Percentiles rank a stretch among this genome's conserved stretches.
Evolutionary conservation across 2,888 invertebrate species (phyloP).

Genomic region (Pandemis cinnamomeana): DNA sequence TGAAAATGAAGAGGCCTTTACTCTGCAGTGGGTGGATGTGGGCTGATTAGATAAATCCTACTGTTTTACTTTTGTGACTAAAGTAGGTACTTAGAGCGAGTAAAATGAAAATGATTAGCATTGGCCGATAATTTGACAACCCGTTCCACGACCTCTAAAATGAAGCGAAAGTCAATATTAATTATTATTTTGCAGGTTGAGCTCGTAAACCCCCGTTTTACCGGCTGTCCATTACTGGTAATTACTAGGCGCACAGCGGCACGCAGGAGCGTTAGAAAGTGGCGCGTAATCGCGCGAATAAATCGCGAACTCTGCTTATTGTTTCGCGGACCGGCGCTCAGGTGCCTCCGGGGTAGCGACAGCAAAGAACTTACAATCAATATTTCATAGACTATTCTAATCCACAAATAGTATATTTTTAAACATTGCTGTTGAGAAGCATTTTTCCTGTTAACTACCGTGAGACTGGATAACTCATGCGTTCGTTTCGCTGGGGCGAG

Average conservation of each 20-base stretch:
- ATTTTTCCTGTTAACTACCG: too few relatives aligned
- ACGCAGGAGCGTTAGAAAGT: conserved; percentile 35
- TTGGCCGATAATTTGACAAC: background rate
- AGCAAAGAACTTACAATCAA: conserved; percentile 48
- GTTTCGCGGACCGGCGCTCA: conserved; percentile 67
- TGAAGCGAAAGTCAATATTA: conserved; percentile 37
- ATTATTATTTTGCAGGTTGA: conserved; percentile 41
- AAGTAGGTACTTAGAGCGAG: too few relatives aligned
- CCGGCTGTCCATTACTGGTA: conserved; percentile 55
- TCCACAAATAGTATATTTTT: too few relatives aligned
- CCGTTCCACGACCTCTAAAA: conserved; percentile 1
- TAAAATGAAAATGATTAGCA: background rate
- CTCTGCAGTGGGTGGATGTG: too few relatives aligned
- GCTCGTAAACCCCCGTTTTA: conserved; percentile 50
- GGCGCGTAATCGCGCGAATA: conserved; percentile 50
- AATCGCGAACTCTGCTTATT: conserved; percentile 65
- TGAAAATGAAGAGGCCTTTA: too few relatives aligned
- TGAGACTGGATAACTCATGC: too few relatives aligned
- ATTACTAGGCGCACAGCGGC: conserved; percentile 47
- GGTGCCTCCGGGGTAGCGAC: conserved; percentile 69
- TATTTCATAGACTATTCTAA: background rate
- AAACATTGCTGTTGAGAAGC: too few relatives aligned
- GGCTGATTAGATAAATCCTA: too few relatives aligned
- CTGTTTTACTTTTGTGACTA: too few relatives aligned
- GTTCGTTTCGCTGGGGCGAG: too few relatives aligned